Percentiles rank a stretch among this genome's conserved stretches.
phyloP scores from a whole-genome alignment of 2,888 invertebrate species.

The Drosophila sordidula region DNA sequence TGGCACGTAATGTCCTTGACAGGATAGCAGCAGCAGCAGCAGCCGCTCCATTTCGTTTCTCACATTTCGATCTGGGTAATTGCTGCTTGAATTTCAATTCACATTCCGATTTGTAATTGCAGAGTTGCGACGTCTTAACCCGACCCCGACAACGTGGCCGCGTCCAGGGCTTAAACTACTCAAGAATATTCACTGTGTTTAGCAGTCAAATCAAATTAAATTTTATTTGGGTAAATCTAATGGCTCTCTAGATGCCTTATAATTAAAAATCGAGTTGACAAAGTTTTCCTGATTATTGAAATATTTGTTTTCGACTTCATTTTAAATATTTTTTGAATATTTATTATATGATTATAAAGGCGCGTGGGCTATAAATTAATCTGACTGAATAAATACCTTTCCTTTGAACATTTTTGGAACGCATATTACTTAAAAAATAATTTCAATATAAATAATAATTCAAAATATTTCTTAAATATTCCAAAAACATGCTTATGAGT shows the following conservation, averaged over 20 bases:
- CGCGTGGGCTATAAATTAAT: background rate
- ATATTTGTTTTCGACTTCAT: background rate
- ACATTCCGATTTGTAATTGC: conserved; percentile 60
- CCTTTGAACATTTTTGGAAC: background rate
- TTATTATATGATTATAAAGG: background rate
- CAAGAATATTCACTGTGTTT: conserved; percentile 41
- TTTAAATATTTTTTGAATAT: background rate
- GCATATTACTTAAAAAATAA: background rate
- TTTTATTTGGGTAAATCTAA: conserved; percentile 30
- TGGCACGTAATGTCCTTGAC: conserved; percentile 64
- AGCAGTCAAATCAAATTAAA: conserved; percentile 57
- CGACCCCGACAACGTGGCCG: conserved; percentile 20
- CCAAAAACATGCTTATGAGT: too few relatives aligned
- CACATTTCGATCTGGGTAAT: conserved; percentile 69
- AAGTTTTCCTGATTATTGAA: too few relatives aligned
- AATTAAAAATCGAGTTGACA: background rate
- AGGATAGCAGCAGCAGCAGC: conserved; percentile 14
- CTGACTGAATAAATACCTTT: background rate
- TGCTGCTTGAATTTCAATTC: conserved; percentile 81
- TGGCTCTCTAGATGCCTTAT: conserved; percentile 1
- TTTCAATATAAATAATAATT: too few relatives aligned
- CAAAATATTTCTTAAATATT: too few relatives aligned
- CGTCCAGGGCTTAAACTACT: conserved; percentile 9
- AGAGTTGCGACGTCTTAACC: conserved; percentile 38
- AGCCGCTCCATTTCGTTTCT: conserved; percentile 38